These are phyloP conservation scores for Pterois miles DNA, from an alignment of 2,797 vertebrate genomes.

Conservation along the genomic window DNA sequence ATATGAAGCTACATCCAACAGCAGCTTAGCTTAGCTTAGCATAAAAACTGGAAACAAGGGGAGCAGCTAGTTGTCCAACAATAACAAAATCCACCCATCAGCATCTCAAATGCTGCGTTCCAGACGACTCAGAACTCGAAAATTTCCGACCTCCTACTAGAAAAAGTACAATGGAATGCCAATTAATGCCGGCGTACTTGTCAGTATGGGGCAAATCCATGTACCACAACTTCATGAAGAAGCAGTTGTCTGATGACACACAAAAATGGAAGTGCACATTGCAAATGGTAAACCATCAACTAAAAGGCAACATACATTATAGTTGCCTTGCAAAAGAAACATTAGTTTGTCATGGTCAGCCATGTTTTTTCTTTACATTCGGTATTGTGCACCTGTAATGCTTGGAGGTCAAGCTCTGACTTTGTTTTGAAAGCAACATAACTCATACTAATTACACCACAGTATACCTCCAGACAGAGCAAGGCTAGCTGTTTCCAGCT, in stretches of 20 bases:
- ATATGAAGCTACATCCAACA: not conserved
- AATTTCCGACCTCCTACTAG: too few relatives aligned
- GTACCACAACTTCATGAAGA: too few relatives aligned
- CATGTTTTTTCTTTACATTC: not conserved
- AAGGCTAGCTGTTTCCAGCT: not conserved
- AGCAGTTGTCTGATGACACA: too few relatives aligned
- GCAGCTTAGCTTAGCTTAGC: not conserved
- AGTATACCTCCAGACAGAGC: not conserved
- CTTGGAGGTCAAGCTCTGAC: not conserved
- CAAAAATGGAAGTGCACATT: too few relatives aligned
- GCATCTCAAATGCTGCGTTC: not conserved
- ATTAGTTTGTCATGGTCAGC: not conserved
- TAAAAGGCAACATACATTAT: too few relatives aligned
- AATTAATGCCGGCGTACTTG: too few relatives aligned
- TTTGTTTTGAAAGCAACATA: too few relatives aligned
- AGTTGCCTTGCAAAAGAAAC: not conserved
- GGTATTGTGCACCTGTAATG: not conserved
- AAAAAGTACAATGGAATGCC: too few relatives aligned
- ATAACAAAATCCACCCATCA: not conserved
- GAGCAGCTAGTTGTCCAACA: not conserved
- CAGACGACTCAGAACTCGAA: not conserved
- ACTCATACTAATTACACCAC: not conserved
- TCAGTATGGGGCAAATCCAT: too few relatives aligned
- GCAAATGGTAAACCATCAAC: not conserved
- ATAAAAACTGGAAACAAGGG: not conserved